phyloP scores from a whole-genome alignment of 2,113 vertebrate species.

The Zosterops lateralis region DNA sequence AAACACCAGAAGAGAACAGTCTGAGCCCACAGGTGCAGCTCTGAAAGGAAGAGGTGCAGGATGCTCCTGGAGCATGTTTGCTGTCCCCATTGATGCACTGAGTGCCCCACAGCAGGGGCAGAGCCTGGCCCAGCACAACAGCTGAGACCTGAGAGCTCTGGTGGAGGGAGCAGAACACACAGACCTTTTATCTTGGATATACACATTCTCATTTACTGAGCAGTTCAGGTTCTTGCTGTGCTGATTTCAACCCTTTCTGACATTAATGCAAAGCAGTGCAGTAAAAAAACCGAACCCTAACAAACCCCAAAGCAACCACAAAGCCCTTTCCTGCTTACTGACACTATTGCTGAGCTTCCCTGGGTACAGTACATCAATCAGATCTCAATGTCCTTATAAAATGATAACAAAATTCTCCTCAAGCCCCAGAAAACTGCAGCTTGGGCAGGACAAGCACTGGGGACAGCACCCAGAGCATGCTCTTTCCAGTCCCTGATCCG shows the following conservation, averaged over 20 bases:
- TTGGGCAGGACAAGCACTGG: not conserved
- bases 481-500: not conserved
- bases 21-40: fast-evolving
- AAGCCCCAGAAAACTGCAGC: not conserved
- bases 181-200: not conserved
- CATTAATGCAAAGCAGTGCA: not conserved
- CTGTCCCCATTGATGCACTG: not conserved
- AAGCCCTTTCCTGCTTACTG: not conserved
- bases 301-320: not conserved
- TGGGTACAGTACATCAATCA: not conserved
- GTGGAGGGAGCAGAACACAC: not conserved
- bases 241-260: not conserved
- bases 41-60: not conserved
- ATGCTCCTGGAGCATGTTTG: not conserved
- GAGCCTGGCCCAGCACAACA: not conserved
- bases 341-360: not conserved
- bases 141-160: not conserved
- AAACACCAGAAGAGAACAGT: not conserved
- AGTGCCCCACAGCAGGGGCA: not conserved
- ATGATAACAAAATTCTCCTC: not conserved
- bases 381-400: not conserved
- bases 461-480: not conserved
- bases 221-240: not conserved
- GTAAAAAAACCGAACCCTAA: not conserved
- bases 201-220: not conserved